Base-by-base conservation (phyloP, 2,113 vertebrate genomes). In the Platichthys flesus region DNA sequence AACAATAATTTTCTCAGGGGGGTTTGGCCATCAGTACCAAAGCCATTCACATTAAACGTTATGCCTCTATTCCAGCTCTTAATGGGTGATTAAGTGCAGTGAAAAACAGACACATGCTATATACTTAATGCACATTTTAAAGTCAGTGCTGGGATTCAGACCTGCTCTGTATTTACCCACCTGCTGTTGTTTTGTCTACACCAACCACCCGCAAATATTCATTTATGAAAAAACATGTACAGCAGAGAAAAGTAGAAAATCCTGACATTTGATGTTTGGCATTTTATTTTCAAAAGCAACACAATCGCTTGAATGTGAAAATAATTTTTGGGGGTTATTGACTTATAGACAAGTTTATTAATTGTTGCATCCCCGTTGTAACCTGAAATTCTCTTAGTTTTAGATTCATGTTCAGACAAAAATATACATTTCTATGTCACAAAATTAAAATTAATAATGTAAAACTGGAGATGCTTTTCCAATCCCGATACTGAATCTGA, bases 1-100 rank as follows among this genome's bases (percentile, higher is more conserved):
- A 91, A 92, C 82, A 93, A 71, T 78, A 0, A 81, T 84, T 85
- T 92, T 93, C 88, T 91, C 89, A 88, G 26, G 82, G 83, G 73
- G 85, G 65, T 82, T 84, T 76, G 76, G 67, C 37, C 45, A 59
- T 31, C 31, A 74, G 67, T 74, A 67, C 26, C 63, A 54, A 67
- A 74, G 62, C 55, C 20, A 3, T 60, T 21, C 35, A 42, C 24
- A 2, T 72, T 59, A 51, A 21, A 71, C 2, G 14, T 9, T 15
- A 42, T 62, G 72, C 67, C 35, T 20, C 24, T 31, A 63, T 65
- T 62, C 28, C 42, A 52, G 40, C 51, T 83, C 31, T 26, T 69
- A 58, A 67, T 51, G 66, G 28, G 35, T 3, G 5, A 76, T 78
- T 68, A 56, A 15, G n/a, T 62, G 1, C 5, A 55, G 49, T 18